Conservation (phyloP, 2,113 vertebrate species). For the Ictalurus punctatus region DNA sequence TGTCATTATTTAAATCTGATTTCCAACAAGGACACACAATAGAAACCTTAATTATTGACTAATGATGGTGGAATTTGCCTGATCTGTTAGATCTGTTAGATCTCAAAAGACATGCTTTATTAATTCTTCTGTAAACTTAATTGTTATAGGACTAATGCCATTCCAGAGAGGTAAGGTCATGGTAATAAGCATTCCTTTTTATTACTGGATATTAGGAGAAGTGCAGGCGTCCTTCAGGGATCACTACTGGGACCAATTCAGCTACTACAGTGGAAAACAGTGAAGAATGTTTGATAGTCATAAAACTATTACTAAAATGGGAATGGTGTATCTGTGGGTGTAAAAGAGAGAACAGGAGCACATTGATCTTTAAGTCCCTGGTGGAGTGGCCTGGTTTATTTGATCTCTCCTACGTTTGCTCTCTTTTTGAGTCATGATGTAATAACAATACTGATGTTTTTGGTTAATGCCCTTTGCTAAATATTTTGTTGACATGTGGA, state of each 20-base stretch:
- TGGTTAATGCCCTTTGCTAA: not conserved
- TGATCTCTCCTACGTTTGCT: slow-evolving; percentile 44
- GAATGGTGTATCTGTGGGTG: slow-evolving; percentile 41
- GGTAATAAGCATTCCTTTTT: slow-evolving; percentile 9
- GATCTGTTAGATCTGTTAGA: not conserved
- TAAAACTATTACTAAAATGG: slow-evolving; percentile 21
- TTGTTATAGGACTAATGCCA: not conserved
- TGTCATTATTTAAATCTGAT: not conserved
- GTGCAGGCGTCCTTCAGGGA: not conserved
- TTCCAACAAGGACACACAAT: not conserved
- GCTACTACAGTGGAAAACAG: not conserved
- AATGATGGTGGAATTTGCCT: not conserved
- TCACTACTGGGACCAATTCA: not conserved
- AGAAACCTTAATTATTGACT: slow-evolving; percentile 7
- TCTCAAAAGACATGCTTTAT: not conserved
- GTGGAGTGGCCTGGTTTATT: slow-evolving; percentile 50
- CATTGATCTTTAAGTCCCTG: slow-evolving; percentile 49
- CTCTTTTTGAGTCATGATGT: not conserved
- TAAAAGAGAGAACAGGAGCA: slow-evolving; percentile 39
- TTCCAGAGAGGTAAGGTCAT: slow-evolving; percentile 11
- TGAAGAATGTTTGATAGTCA: not conserved
- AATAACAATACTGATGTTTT: not conserved
- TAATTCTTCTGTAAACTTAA: not conserved
- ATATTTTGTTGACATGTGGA: not conserved
- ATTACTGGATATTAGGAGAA: not conserved